Base-by-base conservation (phyloP, 1,140 invertebrate genomes). In the Wasmannia auropunctata region DNA sequence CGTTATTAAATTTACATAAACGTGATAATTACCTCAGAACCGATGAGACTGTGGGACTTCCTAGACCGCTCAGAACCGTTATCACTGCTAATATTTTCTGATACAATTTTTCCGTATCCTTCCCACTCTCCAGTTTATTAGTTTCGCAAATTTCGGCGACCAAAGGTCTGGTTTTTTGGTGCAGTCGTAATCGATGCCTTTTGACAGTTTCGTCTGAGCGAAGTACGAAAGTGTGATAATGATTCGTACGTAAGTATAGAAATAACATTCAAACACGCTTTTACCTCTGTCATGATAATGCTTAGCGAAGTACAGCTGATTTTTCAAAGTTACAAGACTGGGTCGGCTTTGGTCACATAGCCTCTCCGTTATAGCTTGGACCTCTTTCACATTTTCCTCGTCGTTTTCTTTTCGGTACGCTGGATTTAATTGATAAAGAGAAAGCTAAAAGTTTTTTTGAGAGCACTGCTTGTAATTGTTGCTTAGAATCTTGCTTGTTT, bases 261-360 rank as follows among this genome's bases (percentile, higher is more conserved):
- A 28, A 11, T 7, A 49, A 31, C 19, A 60, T 77, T 5, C 25
- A 25, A 28, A 54, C 37, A 11, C n/a, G 14, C 62, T 43, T 11
- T 90, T 86, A 95, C 95, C 93, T 95, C 96, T 95, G 34, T 95
- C 95, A 25, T 96, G 96, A 91, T 97, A 97, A 89, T 97, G 96
- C 87, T 96, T 97, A 34, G 96, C 95, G 92, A 97, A 97, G 86
- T 97, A 96, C 67, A 97, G 96, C 90, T 98, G 97, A 95, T 97
- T 97, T 93, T 96, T 96, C 11, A 97, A 86, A 1, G 95, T 96
- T 5, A 95, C 91, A 22, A 96, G 90, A 81, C 92, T 92, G 0
- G 95, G 92, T 34, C 91, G 90, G n/a, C 88, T 88, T 87, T 95
- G 90, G 22, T 94, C 86, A 0, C 85, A 58, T 49, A 95, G 88